Base-by-base conservation (phyloP, 2,797 vertebrate genomes). In the Pyrocephalus nanus region DNA sequence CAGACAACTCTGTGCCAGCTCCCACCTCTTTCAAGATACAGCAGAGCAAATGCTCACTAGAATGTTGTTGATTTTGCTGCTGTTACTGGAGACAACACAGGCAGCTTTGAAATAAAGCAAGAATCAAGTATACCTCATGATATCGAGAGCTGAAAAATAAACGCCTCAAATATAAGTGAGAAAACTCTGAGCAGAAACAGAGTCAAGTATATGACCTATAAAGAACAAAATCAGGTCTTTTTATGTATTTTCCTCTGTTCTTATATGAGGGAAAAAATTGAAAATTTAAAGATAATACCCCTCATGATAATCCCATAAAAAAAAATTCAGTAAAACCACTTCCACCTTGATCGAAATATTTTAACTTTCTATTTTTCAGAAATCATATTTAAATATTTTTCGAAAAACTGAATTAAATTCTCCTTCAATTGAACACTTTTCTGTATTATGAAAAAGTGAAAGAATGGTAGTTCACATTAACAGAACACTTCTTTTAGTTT, bases 21-120 rank as follows among this genome's bases (percentile, higher is more conserved):
- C 9, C 1, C 72, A 86, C 79, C 79, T 91, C 53, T 58, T 77
- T 78, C 62, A 90, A 84, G 73, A 76, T 15, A 65, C 0, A 87
- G 75, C 55, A 91, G 47, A 93, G 69, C 36, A 90, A 92, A 91
- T n/a, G 79, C 67, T 92, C 60, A 74, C 30, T 38, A 88, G 53
- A 76, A 73, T 40, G 42, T 25, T 79, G 61, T 27, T 67, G 80
- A 54, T 67, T 90, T 92, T 92, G 45, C 29, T 83, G 70, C 70
- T 86, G 51, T 75, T 75, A 34, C 10, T 65, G 42, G 82, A 53
- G 91, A 67, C 29, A 83, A 64, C 29, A 81, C 3, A 80, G 30
- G 60, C 43, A 90, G 54, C 64, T 75, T 64, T 62, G 69, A 67
- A 94, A 90, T 15, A 84, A 77, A 29, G 67, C 29, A 92, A 92